phyloP scores from a whole-genome alignment of 2,888 invertebrate genomes.

The Hypolimnas misippus region DNA sequence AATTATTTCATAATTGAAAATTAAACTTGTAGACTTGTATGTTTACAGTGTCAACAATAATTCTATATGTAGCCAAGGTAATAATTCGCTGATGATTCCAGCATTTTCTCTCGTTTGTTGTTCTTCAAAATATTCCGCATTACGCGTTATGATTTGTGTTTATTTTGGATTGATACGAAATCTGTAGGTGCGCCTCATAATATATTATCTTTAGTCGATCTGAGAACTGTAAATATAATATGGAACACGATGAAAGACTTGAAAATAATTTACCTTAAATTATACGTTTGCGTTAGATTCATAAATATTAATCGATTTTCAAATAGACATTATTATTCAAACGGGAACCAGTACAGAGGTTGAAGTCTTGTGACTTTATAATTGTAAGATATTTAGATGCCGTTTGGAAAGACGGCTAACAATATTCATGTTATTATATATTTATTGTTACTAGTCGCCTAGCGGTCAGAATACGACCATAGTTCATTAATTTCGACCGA shows the following conservation, averaged over 20 bases:
- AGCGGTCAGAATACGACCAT: too few relatives aligned
- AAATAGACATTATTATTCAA: neutral
- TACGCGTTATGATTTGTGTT: conserved; percentile 36
- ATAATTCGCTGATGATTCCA: conserved; percentile 20
- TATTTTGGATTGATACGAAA: conserved; percentile 41
- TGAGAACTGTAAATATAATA: conserved; percentile 9
- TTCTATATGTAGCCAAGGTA: conserved; percentile 32
- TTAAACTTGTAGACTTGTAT: neutral
- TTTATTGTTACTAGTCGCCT: too few relatives aligned
- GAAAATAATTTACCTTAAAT: neutral
- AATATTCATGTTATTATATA: too few relatives aligned
- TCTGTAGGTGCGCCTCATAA: conserved; percentile 11
- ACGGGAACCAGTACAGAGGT: too few relatives aligned
- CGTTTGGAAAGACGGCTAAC: too few relatives aligned
- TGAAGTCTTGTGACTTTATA: too few relatives aligned
- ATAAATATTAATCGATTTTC: neutral
- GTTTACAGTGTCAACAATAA: conserved; percentile 29
- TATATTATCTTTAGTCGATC: conserved; percentile 21
- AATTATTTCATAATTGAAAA: neutral
- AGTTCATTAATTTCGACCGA: too few relatives aligned
- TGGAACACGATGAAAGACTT: conserved; percentile 15
- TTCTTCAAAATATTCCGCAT: conserved; percentile 31
- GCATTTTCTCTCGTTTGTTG: conserved; percentile 34
- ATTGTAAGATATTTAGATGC: too few relatives aligned
- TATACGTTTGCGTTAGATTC: neutral